Evolutionary conservation across 1,140 invertebrate species (phyloP), one percentile per base, ranked within the genome.

Genomic region (Oncopodura yosiiana): DNA sequence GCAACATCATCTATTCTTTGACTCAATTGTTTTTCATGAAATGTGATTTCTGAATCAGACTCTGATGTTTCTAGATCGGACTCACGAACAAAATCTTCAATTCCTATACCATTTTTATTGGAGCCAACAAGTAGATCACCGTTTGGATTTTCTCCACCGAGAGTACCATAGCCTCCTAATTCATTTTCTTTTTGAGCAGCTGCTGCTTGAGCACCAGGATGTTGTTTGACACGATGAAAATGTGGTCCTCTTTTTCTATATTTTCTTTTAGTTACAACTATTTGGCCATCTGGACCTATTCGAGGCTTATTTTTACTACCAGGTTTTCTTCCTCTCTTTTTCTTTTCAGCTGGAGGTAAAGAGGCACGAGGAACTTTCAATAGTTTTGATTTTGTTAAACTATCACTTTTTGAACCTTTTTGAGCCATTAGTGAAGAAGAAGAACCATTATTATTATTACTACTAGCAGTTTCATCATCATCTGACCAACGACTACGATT

Each of bases 1-100:
- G 37, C 16, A 2, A 50, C 36, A 19, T 24, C 37, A 8, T 43
- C 56, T 30, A 63, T 49, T 3, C 38, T 18, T 24, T 58, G 55
- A 1, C 37, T 43, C 16, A 60, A 34, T 29, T 63, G 62, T 19
- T 37, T 49, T 67, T 87, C 84, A 67, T 88, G 87, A 70, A 88
- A 88, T 60, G 87, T 84, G 71, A 87, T 85, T 67, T 89, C 86
- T 2, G 85, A 86, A 37, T 84, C 83, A 27, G 84, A 83, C 67
- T 88, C 82, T 23, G 81, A 80, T 0, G 85, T 88, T 56, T 87
- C 84, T 11, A 88, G 73, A 67, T 90, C 87, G 1, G 84, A 84
- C 70, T 89, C 87, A 24, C 74, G 71, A 37, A 86, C 77, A 8
- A 51, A 58, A 16, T 53, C 56, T 14, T 63, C 64, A 3, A 73